Conservation (phyloP, 2,113 vertebrate genomes). For the Abramis brama region DNA sequence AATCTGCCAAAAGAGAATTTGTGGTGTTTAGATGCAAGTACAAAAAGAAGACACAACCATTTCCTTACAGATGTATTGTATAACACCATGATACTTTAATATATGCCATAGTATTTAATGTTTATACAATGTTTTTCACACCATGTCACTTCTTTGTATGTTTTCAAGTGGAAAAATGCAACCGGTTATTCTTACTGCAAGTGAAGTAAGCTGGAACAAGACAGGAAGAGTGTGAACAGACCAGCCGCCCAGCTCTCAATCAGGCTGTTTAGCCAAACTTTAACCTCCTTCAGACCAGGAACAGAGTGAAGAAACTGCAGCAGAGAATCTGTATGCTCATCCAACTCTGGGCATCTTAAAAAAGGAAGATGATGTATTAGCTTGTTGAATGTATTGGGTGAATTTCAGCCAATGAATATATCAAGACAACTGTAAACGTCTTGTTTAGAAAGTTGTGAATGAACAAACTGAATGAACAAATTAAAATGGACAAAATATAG, state of each 20-base stretch:
- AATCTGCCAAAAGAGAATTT: constrained; percentile 5
- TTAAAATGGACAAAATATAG: too few species aligned
- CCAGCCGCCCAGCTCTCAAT: constrained; percentile 19
- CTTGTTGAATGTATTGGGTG: too few species aligned
- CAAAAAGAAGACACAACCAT: not conserved
- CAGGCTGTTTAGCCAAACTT: not conserved
- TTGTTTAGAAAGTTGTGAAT: too few species aligned
- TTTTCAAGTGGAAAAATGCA: too few species aligned
- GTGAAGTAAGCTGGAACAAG: constrained; percentile 24
- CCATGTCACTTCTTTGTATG: too few species aligned
- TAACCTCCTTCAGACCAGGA: constrained; percentile 11
- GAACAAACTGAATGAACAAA: too few species aligned
- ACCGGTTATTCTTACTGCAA: not conserved
- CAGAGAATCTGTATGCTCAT: not conserved
- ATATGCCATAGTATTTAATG: not conserved
- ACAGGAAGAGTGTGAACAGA: constrained; percentile 23
- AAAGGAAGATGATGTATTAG: too few species aligned
- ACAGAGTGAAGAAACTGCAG: not conserved
- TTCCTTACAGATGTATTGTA: not conserved
- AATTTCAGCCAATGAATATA: too few species aligned
- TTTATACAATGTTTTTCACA: too few species aligned
- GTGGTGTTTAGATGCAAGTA: not conserved
- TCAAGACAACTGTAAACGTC: too few species aligned
- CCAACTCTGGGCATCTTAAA: not conserved
- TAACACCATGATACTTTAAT: not conserved